Conservation (phyloP, 2,888 invertebrate species). For the Ophion costatus region DNA sequence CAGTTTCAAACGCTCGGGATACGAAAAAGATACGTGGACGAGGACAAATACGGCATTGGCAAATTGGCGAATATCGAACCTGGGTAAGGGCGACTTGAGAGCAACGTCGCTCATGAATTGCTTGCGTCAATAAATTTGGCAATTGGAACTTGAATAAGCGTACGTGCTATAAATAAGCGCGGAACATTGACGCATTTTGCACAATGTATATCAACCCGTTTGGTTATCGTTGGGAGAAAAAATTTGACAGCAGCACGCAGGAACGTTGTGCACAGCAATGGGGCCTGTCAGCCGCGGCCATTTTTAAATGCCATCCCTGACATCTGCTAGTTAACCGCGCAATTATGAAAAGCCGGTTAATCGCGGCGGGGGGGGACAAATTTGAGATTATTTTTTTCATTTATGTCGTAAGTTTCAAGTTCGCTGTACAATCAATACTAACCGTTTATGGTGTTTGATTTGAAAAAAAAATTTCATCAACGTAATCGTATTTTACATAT, state of each 20-base stretch:
- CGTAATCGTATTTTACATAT: too few relatives aligned
- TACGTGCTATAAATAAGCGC: conserved; percentile 74
- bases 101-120: conserved; percentile 65
- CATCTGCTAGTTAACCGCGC: conserved; percentile 39
- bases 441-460: not conserved
- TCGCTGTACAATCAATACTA: not conserved
- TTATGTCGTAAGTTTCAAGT: not conserved
- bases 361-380: not conserved
- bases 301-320: conserved; percentile 72
- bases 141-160: conserved; percentile 68
- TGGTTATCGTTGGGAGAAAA: conserved; percentile 50
- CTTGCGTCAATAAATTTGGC: conserved; percentile 77
- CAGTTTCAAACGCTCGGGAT: not conserved
- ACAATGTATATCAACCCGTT: conserved; percentile 56
- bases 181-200: conserved; percentile 74
- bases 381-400: not conserved
- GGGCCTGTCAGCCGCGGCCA: conserved; percentile 67
- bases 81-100: conserved; percentile 6
- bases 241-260: conserved; percentile 50
- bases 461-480: too few relatives aligned
- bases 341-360: conserved; percentile 26
- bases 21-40: not conserved
- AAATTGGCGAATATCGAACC: conserved; percentile 49
- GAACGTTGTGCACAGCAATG: conserved; percentile 29
- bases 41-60: conserved; percentile 19